Evolutionary conservation across 2,888 invertebrate species (phyloP).

Genomic region (Periphyllus acericola): DNA sequence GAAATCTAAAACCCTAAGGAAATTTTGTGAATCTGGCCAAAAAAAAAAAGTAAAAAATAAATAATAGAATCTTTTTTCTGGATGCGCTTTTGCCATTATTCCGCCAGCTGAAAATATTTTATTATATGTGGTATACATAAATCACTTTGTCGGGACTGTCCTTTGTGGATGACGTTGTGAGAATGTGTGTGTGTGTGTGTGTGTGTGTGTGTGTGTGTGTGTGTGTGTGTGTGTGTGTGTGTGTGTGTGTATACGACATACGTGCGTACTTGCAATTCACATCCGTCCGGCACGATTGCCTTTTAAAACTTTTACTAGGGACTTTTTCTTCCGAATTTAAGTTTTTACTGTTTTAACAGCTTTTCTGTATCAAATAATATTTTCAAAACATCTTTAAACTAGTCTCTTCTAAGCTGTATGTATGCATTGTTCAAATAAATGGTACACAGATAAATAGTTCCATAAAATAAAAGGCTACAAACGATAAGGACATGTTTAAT

Average conservation of each 20-base stretch:
- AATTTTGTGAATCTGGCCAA: constrained; percentile 8
- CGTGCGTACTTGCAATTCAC: constrained; percentile 15
- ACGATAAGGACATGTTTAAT: too few species aligned
- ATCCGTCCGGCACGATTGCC: constrained; percentile 26
- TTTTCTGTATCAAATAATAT: background rate
- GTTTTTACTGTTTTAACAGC: constrained; percentile 4
- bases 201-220: background rate
- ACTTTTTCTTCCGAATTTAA: constrained; percentile 25
- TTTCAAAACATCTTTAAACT: background rate
- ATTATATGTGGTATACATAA: constrained; percentile 42
- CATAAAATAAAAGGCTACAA: too few species aligned
- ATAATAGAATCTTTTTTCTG: constrained; percentile 43
- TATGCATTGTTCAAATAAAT: background rate
- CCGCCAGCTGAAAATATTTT: constrained; percentile 51
- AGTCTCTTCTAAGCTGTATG: background rate
- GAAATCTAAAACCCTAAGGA: constrained; percentile 21
- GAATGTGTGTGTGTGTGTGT: background rate
- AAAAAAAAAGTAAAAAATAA: constrained; percentile 12
- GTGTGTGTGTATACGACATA: background rate
- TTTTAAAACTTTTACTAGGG: constrained; percentile 41
- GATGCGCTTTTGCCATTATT: constrained; percentile 22
- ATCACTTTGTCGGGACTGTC: constrained; percentile 21
- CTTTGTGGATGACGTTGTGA: constrained; percentile 24
- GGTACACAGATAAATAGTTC: too few species aligned
- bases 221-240: background rate